Base-by-base conservation (phyloP, 1,140 invertebrate species). In the Pogonognathellus flavescens region DNA sequence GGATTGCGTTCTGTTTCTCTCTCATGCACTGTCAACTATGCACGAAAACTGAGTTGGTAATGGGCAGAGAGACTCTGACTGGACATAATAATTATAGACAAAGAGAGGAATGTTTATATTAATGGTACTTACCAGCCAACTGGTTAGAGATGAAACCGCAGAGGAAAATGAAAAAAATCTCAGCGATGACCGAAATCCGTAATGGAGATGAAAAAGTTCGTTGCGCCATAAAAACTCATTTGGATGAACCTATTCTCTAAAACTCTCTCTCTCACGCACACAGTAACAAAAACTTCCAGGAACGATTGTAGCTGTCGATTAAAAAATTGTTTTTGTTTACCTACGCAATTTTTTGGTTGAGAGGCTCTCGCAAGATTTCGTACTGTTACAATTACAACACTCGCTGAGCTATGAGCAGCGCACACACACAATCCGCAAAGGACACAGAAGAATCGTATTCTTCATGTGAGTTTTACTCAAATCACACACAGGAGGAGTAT, bases 151-250 rank as follows among this genome's bases (percentile, higher is more conserved):
- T 5, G 31, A 85, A 31, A 53, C 49, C 22, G 60, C 66, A 49
- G 53, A 86, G n/a, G 82, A 84, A 76, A 62, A 87, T 49, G 25
- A 85, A 59, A 62, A 57, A 49, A 57, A 76, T 81, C 53, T 87
- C 82, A 87, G 84, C 86, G 86, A 84, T 87, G 84, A 72, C 86
- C 84, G 76, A 87, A 87, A 87, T 87, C 86, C 86, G 86, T 85
- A 85, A 87, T 62, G 84, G 84, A 85, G 86, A 80, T 83, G 82
- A 87, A 83, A 85, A 85, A 84, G 20, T 87, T 87, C 86, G 84
- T 83, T 84, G 82, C 84, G 86, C 86, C 86, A 87, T 87, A 85
- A 85, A 87, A 87, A 87, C 84, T 84, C 86, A 87, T 87, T 85
- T 85, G 86, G 86, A 82, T 84, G 13, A 83, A 85, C 83, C 86